A percentile compares a stretch with the other conserved stretches of the same genome.
phyloP scores from a whole-genome alignment of 2,113 vertebrate species.

The Oryzias celebensis region DNA sequence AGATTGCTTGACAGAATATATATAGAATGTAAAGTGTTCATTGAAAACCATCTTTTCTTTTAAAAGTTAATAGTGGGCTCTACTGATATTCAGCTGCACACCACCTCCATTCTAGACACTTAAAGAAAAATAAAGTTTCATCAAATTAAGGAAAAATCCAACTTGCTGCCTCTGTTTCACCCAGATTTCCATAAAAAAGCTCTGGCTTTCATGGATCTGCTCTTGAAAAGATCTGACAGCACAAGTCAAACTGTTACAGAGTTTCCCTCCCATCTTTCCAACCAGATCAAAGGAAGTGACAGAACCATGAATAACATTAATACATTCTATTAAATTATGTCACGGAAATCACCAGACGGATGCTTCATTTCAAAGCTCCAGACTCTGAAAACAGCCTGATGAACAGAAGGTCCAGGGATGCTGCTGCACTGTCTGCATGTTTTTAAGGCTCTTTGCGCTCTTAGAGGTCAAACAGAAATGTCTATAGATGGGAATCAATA shows the following conservation, averaged over 20 bases:
- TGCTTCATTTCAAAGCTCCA: not conserved
- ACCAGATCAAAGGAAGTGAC: constrained; percentile 26
- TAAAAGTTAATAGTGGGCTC: no score
- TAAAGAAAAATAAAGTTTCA: no score
- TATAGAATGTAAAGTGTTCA: no score
- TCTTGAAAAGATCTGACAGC: no score
- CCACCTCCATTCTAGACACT: no score
- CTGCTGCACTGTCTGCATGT: not conserved
- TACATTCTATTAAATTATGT: constrained; percentile 11
- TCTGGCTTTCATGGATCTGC: not conserved
- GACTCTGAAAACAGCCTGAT: constrained; percentile 13
- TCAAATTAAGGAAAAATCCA: no score
- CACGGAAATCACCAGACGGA: not conserved
- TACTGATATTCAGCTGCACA: no score
- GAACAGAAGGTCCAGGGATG: constrained; percentile 14
- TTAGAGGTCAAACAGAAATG: constrained; percentile 19
- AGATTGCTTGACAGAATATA: no score
- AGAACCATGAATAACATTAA: constrained; percentile 30
- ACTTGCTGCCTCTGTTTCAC: not conserved
- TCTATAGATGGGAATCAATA: constrained; percentile 37
- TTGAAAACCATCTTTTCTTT: no score
- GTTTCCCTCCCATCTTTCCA: constrained; percentile 1
- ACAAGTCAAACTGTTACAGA: not conserved
- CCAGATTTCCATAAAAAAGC: not conserved
- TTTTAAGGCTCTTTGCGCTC: not conserved